A percentile compares a stretch with the other conserved stretches of the same genome.
phyloP scores from a whole-genome alignment of 2,113 vertebrate genomes.

The Paramisgurnus dabryanus region DNA sequence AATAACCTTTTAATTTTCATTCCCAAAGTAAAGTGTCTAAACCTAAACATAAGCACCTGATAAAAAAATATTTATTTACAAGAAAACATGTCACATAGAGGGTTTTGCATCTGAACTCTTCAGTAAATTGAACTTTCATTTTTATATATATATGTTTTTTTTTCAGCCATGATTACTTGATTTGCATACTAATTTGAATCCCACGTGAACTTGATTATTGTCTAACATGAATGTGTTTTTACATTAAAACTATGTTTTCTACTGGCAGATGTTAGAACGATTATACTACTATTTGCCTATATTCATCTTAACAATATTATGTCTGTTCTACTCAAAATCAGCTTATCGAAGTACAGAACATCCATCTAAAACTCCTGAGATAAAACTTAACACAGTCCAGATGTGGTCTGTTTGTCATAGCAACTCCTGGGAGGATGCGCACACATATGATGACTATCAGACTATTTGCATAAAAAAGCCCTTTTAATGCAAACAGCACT shows the following conservation, averaged over 20 bases:
- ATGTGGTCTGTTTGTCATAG: conserved; percentile 10
- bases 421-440: conserved; percentile 44
- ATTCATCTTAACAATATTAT: conserved; percentile 26
- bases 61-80: no score
- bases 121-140: background rate
- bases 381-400: conserved; percentile 35
- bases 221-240: conserved; percentile 31
- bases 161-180: background rate
- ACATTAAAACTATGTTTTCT: conserved; percentile 33
- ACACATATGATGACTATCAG: conserved; percentile 57
- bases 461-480: conserved; percentile 56
- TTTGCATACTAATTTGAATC: conserved; percentile 53
- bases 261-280: conserved; percentile 40
- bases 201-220: conserved; percentile 43
- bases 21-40: no score
- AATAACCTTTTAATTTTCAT: no score
- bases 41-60: no score
- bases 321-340: conserved; percentile 9
- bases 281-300: conserved; percentile 44
- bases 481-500: conserved; percentile 58
- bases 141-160: no score
- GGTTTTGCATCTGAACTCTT: no score
- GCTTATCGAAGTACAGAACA: conserved; percentile 18
- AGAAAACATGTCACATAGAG: no score
- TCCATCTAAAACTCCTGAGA: conserved; percentile 23